These are phyloP conservation scores for Rhabdomys dilectus DNA, from an alignment of 2,113 vertebrate genomes.

Conservation along the genomic window DNA sequence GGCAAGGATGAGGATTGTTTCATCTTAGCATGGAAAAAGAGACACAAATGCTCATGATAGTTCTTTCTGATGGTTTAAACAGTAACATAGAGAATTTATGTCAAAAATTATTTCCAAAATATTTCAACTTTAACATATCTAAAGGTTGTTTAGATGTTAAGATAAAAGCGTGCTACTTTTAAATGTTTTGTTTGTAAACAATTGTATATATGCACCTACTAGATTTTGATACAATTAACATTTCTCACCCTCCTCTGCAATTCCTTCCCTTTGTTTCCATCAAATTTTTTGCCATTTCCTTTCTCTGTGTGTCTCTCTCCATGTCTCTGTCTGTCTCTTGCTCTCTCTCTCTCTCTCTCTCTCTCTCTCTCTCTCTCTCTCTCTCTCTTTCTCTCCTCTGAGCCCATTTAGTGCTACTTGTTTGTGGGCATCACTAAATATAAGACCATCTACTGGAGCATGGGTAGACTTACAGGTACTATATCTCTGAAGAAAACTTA, in stretches of 20 bases:
- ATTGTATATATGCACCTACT: background rate
- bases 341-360: background rate
- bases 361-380: background rate
- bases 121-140: background rate
- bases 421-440: background rate
- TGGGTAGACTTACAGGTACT: background rate
- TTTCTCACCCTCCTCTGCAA: background rate
- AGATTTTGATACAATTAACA: background rate
- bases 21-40: background rate
- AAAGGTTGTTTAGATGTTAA: background rate
- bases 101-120: background rate
- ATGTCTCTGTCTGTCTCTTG: background rate
- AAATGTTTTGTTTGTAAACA: background rate
- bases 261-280: too few species aligned
- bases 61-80: background rate
- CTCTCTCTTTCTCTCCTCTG: rapidly evolving
- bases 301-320: background rate
- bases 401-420: background rate
- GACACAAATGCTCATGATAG: background rate
- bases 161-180: background rate
- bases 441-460: background rate
- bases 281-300: background rate
- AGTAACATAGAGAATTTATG: background rate
- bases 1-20: background rate
- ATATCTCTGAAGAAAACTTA: background rate